These are phyloP conservation scores for Bombus vancouverensis DNA, from an alignment of 1,140 invertebrate genomes.

Conservation along the genomic window DNA sequence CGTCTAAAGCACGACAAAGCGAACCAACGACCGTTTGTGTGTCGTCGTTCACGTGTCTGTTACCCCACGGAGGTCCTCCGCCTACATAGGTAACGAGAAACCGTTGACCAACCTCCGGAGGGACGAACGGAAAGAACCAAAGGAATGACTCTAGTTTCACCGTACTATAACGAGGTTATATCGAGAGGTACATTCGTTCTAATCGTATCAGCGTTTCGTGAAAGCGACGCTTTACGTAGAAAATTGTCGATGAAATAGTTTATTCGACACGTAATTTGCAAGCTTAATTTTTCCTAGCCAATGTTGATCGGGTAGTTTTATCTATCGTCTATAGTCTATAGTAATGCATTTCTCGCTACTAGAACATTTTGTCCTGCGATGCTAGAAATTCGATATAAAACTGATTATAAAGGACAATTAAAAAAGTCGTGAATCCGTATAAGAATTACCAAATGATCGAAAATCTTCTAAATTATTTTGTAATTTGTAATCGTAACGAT, in stretches of 20 bases:
- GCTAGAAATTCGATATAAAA: too few species aligned
- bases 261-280: neutral
- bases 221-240: neutral
- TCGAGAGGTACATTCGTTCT: neutral
- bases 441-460: too few species aligned
- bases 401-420: too few species aligned
- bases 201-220: neutral
- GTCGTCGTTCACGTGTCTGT: neutral
- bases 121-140: neutral
- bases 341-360: too few species aligned
- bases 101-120: slow-evolving; percentile 55
- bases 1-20: slow-evolving; percentile 41
- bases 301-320: too few species aligned
- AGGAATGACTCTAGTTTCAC: neutral
- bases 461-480: too few species aligned
- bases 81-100: slow-evolving; percentile 67
- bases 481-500: too few species aligned
- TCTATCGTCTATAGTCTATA: too few species aligned
- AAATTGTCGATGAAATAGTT: neutral
- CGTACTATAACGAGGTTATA: neutral
- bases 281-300: neutral
- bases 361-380: too few species aligned
- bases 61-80: slow-evolving; percentile 6
- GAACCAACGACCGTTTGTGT: slow-evolving; percentile 4
- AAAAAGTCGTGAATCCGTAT: too few species aligned